phyloP scores from a whole-genome alignment of 2,113 vertebrate species.

The Acrocephalus kingi region DNA sequence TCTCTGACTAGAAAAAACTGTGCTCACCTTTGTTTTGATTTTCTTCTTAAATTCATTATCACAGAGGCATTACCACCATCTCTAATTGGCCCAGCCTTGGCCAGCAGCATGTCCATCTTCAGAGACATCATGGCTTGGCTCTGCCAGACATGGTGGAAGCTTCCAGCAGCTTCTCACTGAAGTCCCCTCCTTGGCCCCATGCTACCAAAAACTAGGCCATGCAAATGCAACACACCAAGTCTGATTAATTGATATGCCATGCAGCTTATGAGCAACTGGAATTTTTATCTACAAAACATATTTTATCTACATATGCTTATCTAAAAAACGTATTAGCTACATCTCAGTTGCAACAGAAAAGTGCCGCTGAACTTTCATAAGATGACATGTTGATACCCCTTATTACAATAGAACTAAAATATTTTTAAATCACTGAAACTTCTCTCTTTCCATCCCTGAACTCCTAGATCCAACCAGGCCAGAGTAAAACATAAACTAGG shows the following conservation, averaged over 20 bases:
- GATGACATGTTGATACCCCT: background rate
- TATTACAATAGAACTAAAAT: background rate
- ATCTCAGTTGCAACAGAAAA: background rate
- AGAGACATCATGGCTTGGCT: background rate
- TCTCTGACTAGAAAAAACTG: background rate
- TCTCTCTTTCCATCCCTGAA: background rate
- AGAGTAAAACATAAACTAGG: background rate
- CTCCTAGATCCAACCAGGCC: too few species aligned
- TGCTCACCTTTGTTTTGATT: background rate
- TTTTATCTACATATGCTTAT: background rate
- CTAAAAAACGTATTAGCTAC: background rate
- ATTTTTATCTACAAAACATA: background rate
- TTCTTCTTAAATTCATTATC: background rate
- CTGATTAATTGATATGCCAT: background rate
- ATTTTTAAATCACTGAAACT: background rate
- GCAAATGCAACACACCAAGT: background rate
- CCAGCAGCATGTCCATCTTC: background rate
- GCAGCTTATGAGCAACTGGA: background rate
- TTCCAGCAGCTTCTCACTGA: background rate
- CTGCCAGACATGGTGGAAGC: fast-evolving
- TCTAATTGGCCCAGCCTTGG: background rate
- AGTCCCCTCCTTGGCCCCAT: fast-evolving
- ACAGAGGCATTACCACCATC: fast-evolving
- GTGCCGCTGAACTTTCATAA: background rate
- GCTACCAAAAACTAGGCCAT: fast-evolving